Evolutionary conservation across 2,113 vertebrate genomes (phyloP).

Genomic region (Nothoprocta perdicaria): DNA sequence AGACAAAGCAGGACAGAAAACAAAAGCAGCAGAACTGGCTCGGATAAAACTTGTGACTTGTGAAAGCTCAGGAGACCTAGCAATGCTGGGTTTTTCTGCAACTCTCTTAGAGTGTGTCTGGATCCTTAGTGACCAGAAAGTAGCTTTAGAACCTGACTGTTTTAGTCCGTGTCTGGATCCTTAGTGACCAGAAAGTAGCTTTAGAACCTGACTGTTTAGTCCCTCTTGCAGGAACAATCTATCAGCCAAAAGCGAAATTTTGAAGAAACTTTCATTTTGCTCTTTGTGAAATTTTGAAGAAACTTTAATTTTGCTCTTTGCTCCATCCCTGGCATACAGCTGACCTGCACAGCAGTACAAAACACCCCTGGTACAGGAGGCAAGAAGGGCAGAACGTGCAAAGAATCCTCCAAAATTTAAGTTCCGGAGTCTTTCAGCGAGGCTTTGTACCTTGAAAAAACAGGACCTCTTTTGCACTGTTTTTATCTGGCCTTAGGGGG

Average conservation of each 20-base stretch:
- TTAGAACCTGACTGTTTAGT: background rate
- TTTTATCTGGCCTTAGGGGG: background rate
- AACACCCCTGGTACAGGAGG: accelerated
- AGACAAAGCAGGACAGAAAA: accelerated
- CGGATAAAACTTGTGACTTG: background rate
- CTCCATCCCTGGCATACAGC: background rate
- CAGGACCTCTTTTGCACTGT: background rate
- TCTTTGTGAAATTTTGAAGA: background rate
- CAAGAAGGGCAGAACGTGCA: background rate
- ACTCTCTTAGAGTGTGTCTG: background rate
- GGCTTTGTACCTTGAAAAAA: background rate
- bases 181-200: background rate
- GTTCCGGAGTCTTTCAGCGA: background rate
- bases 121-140: background rate
- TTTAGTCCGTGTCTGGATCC: background rate
- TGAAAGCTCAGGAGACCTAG: background rate
- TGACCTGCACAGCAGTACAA: accelerated
- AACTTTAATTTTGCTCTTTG: background rate
- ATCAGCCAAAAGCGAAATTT: background rate
- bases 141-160: background rate
- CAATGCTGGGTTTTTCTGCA: background rate
- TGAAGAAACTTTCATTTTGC: background rate
- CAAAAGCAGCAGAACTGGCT: background rate
- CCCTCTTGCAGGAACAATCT: background rate
- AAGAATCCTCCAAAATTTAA: background rate